Conservation (phyloP, 2,888 invertebrate genomes). For the Elysia crispata region DNA sequence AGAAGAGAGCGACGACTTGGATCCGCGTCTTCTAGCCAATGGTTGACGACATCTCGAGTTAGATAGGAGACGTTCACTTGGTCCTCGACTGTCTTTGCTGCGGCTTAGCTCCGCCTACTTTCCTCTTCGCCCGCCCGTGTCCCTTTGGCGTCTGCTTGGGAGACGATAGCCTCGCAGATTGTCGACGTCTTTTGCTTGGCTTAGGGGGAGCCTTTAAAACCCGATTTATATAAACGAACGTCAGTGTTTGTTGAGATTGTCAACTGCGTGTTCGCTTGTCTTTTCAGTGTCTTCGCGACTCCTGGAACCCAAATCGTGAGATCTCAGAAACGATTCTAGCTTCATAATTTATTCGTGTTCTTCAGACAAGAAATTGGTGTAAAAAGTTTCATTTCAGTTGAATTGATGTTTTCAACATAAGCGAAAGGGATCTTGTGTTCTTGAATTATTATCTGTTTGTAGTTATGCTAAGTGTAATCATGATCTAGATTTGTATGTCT, state of each 20-base stretch:
- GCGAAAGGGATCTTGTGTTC: too few species aligned
- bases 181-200: background rate
- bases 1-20: too few species aligned
- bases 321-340: background rate
- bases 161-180: background rate
- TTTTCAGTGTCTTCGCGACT: background rate
- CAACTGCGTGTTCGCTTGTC: background rate
- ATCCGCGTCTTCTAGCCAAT: conserved; percentile 44
- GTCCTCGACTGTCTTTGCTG: conserved; percentile 31
- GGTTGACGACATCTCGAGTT: conserved; percentile 38
- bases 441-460: too few species aligned
- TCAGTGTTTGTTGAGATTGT: background rate
- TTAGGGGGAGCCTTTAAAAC: background rate
- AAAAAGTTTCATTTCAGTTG: too few species aligned
- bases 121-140: conserved; percentile 1
- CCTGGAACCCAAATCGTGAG: background rate
- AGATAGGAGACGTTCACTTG: conserved; percentile 33
- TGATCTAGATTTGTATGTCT: too few species aligned
- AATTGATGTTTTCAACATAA: too few species aligned
- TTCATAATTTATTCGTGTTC: background rate
- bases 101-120: conserved; percentile 41
- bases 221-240: background rate
- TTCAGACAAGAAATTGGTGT: background rate
- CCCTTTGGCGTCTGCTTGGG: too few species aligned
- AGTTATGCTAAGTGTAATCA: too few species aligned